phyloP scores from a whole-genome alignment of 2,113 vertebrate species.

The Xiphias gladius region DNA sequence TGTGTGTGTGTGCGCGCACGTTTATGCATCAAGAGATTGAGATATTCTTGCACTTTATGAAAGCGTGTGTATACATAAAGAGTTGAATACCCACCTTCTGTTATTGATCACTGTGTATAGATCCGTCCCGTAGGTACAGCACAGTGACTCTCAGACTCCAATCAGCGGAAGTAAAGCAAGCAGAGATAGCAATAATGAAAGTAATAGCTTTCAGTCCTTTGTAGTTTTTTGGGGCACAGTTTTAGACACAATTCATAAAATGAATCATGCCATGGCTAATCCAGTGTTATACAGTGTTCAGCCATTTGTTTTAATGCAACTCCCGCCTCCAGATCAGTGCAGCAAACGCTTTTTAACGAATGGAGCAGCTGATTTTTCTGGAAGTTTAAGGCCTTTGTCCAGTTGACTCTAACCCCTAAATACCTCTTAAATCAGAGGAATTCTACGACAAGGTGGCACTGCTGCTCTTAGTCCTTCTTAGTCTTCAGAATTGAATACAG shows the following conservation, averaged over 20 bases:
- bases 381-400: neutral
- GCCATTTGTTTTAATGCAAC: neutral
- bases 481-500: neutral
- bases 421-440: neutral
- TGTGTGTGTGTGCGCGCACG: neutral
- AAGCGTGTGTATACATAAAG: neutral
- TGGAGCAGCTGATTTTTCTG: neutral
- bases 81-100: slow-evolving; percentile 6
- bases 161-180: slow-evolving; percentile 25
- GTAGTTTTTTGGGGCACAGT: neutral
- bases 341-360: slow-evolving; percentile 21
- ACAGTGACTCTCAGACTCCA: slow-evolving; percentile 26
- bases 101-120: slow-evolving; percentile 57
- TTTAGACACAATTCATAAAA: slow-evolving; percentile 29
- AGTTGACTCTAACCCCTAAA: neutral
- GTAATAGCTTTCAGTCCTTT: slow-evolving; percentile 34
- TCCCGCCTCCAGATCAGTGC: neutral
- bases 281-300: slow-evolving; percentile 8
- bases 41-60: slow-evolving; percentile 19
- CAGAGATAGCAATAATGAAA: slow-evolving; percentile 9
- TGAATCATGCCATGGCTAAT: slow-evolving; percentile 16
- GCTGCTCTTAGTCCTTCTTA: neutral
- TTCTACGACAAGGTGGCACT: neutral
- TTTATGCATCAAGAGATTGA: neutral
- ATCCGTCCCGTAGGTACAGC: slow-evolving; percentile 34